These are phyloP conservation scores for Bovichtus variegatus DNA, from an alignment of 2,797 vertebrate genomes.

Conservation along the genomic window DNA sequence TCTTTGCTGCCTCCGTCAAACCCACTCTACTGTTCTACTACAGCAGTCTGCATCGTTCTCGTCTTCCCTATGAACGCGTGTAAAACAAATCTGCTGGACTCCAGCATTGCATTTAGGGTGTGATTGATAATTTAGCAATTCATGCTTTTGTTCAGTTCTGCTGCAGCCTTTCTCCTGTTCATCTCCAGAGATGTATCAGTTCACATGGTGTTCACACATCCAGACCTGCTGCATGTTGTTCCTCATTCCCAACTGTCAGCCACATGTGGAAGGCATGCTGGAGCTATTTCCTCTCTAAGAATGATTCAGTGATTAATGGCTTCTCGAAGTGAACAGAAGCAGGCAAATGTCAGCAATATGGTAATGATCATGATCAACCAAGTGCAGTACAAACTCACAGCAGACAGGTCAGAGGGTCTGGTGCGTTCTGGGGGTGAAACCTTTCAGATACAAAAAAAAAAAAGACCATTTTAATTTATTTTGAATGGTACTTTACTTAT, in stretches of 20 bases:
- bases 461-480: slow-evolving; percentile 24
- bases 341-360: slow-evolving; percentile 48
- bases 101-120: neutral
- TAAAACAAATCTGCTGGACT: slow-evolving; percentile 18
- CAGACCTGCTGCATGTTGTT: slow-evolving; percentile 14
- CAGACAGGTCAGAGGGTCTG: neutral
- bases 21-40: slow-evolving; percentile 7
- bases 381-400: slow-evolving; percentile 23
- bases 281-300: slow-evolving; percentile 9
- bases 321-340: slow-evolving; percentile 30
- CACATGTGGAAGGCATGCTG: slow-evolving; percentile 16
- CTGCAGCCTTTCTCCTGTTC: neutral
- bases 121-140: slow-evolving; percentile 4
- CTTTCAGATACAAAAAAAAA: slow-evolving; percentile 24
- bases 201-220: slow-evolving; percentile 3
- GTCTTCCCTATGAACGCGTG: slow-evolving; percentile 2
- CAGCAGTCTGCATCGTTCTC: slow-evolving; percentile 9
- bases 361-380: slow-evolving; percentile 36
- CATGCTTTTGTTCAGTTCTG: neutral
- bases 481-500: slow-evolving; percentile 18
- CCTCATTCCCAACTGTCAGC: slow-evolving; percentile 8
- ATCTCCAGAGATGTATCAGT: neutral
- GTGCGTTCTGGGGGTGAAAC: no score
- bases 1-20: slow-evolving; percentile 21
- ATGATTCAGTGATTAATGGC: slow-evolving; percentile 43